A percentile compares a stretch with the other conserved stretches of the same genome.
phyloP scores from a whole-genome alignment of 2,888 invertebrate genomes.

The Caenorhabditis sp. region DNA sequence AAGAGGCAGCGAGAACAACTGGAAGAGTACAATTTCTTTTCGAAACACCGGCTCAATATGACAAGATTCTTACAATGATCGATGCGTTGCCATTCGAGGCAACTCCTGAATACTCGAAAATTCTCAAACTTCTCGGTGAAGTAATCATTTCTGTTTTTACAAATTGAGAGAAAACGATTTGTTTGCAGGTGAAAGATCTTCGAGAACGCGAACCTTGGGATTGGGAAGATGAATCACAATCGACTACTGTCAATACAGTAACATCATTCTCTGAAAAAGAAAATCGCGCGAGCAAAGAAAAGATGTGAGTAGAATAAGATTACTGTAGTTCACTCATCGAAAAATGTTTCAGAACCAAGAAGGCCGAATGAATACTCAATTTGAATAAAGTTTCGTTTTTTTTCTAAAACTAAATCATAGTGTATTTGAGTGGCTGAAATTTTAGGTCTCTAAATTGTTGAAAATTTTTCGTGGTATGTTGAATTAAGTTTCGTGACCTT shows the following conservation, averaged over 20 bases:
- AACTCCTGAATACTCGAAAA: constrained; percentile 51
- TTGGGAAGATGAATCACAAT: constrained; percentile 53
- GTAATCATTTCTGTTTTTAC: no score
- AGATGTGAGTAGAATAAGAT: neutral
- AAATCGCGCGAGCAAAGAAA: constrained; percentile 14
- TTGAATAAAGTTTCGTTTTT: no score
- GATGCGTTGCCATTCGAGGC: constrained; percentile 54
- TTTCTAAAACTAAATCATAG: no score
- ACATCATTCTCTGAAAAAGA: constrained; percentile 45
- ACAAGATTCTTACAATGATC: constrained; percentile 47
- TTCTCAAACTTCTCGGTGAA: constrained; percentile 45
- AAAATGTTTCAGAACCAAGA: no score
- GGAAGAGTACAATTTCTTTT: constrained; percentile 48
- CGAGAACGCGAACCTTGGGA: constrained; percentile 49
- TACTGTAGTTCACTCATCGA: no score
- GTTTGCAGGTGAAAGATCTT: constrained; percentile 30
- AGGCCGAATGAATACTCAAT: no score
- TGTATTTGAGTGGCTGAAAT: no score
- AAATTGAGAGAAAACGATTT: no score
- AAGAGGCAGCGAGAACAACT: constrained; percentile 38
- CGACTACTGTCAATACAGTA: constrained; percentile 43
- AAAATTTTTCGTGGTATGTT: no score
- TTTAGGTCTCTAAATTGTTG: no score
- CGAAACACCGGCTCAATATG: constrained; percentile 53
- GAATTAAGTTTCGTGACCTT: no score